Conservation (phyloP, 2,113 vertebrate species). For the Paradoxurus hermaphroditus region DNA sequence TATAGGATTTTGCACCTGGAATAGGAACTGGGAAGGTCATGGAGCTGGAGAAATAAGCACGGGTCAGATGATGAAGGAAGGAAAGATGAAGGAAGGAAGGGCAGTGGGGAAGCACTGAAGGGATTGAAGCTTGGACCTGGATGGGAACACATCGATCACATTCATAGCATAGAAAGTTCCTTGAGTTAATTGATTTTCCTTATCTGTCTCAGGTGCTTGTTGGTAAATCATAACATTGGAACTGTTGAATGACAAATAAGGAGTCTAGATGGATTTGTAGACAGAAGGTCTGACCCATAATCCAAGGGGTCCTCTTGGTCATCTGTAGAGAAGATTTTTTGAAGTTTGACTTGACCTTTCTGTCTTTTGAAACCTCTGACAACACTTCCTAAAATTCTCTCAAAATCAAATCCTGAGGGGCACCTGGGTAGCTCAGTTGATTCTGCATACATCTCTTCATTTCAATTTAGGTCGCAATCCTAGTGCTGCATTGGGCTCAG, state of each 20-base stretch:
- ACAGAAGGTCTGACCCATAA: not conserved
- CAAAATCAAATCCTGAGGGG: not conserved
- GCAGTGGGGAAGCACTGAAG: not conserved
- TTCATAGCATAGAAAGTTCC: not conserved
- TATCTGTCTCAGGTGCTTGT: not conserved
- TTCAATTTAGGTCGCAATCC: too few relatives aligned
- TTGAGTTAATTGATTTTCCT: not conserved
- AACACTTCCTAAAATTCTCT: constrained; percentile 31
- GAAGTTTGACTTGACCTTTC: not conserved
- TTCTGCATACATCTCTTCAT: too few relatives aligned
- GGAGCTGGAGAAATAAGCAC: not conserved
- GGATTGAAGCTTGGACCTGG: not conserved
- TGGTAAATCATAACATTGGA: not conserved
- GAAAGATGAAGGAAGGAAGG: not conserved
- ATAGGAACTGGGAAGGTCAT: not conserved
- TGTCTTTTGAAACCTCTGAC: not conserved
- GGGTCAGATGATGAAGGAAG: not conserved
- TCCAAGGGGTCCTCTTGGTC: not conserved
- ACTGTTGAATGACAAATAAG: not conserved
- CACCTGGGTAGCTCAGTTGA: too few relatives aligned
- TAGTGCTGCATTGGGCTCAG: too few relatives aligned
- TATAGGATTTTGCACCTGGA: not conserved
- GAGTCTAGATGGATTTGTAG: not conserved
- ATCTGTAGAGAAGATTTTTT: not conserved
- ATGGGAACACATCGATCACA: not conserved